Evolutionary conservation across 2,797 vertebrate species (phyloP).

Genomic region (Falco concolor): DNA sequence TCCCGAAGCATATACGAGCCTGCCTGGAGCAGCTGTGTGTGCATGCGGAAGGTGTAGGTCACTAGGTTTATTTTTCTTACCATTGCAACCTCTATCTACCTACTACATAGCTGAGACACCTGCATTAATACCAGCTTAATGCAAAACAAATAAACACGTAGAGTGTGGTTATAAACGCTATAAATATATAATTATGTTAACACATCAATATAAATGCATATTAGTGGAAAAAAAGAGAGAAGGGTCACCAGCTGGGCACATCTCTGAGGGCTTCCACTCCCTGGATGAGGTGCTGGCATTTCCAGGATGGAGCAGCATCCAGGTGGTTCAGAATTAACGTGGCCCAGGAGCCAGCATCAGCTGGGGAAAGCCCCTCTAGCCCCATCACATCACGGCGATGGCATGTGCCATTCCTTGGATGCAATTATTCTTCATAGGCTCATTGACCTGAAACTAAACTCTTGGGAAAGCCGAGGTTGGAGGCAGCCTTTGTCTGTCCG

Average conservation of each 20-base stretch:
- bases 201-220: not conserved
- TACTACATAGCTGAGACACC: rapidly evolving
- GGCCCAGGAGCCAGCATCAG: not conserved
- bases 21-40: not conserved
- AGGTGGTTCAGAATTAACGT: rapidly evolving
- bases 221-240: not conserved
- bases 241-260: not conserved
- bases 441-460: slow-evolving; percentile 29
- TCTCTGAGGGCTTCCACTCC: not conserved
- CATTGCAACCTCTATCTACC: not conserved
- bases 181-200: not conserved
- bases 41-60: not conserved
- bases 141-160: not conserved
- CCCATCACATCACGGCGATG: not conserved
- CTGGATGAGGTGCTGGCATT: not conserved
- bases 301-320: not conserved
- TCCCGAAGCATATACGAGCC: not conserved
- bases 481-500: not conserved
- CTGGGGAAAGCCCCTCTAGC: not conserved
- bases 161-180: not conserved
- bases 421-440: not conserved
- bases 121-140: not conserved
- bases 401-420: not conserved
- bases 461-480: not conserved
- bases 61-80: not conserved